A percentile compares a stretch with the other conserved stretches of the same genome.
These are phyloP conservation scores for Accipiter cooperii DNA, from an alignment of 2,113 vertebrate genomes.

Conservation along the genomic window DNA sequence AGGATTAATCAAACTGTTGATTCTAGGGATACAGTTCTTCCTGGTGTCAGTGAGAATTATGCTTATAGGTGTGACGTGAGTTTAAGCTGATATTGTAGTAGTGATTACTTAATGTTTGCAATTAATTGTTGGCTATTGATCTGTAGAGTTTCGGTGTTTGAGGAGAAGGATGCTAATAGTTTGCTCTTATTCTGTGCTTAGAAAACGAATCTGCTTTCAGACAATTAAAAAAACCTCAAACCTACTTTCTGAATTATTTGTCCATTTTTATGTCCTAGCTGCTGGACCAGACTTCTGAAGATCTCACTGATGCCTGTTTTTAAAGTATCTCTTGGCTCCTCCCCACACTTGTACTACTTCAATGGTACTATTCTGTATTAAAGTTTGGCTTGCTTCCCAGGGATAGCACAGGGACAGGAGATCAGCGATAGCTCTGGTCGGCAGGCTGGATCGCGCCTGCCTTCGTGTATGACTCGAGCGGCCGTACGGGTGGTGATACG, in stretches of 20 bases:
- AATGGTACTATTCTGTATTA: conserved; percentile 2
- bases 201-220: background rate
- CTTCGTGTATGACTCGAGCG: background rate
- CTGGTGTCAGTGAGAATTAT: background rate
- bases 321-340: background rate
- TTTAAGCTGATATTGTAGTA: background rate
- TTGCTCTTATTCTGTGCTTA: background rate
- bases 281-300: background rate
- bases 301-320: background rate
- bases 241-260: background rate
- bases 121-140: background rate
- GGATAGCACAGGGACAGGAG: conserved; percentile 25
- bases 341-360: background rate
- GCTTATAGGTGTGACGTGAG: background rate
- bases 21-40: background rate
- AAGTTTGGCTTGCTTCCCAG: conserved; percentile 19
- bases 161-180: background rate
- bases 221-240: background rate
- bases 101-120: background rate
- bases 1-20: background rate
- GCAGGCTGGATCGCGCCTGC: background rate
- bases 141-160: background rate
- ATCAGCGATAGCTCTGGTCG: conserved; percentile 13
- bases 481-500: background rate
- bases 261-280: background rate